Percentiles rank a stretch among this genome's conserved stretches.
These are phyloP conservation scores for Trissonchulus latispiculum DNA, from an alignment of 2,888 invertebrate genomes.

Conservation along the genomic window DNA sequence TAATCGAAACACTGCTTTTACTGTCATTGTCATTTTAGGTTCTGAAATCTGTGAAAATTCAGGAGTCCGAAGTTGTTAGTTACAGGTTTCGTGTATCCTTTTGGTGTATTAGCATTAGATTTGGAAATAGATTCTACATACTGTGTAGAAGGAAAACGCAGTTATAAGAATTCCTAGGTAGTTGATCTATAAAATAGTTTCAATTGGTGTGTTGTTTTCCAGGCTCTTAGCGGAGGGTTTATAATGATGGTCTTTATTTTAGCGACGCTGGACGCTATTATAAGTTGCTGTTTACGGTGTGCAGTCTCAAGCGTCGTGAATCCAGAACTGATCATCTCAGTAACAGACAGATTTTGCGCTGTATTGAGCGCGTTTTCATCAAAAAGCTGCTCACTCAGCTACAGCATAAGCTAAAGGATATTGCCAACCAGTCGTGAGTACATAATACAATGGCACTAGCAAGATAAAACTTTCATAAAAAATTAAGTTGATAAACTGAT, in stretches of 20 bases:
- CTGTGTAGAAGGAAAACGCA: no score
- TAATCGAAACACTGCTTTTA: no score
- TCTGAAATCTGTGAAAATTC: no score
- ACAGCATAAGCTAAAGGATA: conserved; percentile 28
- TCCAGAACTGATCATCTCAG: conserved; percentile 58
- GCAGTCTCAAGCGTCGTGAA: conserved; percentile 64
- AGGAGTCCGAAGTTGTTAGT: no score
- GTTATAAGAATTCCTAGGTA: no score
- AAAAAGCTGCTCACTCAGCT: conserved; percentile 27
- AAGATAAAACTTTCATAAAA: neutral
- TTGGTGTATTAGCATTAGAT: no score
- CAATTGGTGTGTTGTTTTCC: no score
- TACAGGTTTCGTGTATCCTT: no score
- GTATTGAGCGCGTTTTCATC: conserved; percentile 56
- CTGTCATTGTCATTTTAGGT: no score
- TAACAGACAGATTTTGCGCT: conserved; percentile 59
- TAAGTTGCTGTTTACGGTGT: conserved; percentile 60
- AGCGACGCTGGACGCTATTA: conserved; percentile 54
- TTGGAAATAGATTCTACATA: no score
- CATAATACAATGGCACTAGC: neutral
- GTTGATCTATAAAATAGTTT: no score
- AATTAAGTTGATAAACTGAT: neutral
- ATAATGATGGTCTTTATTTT: conserved; percentile 32
- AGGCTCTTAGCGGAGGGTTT: no score
- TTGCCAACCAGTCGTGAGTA: conserved; percentile 22